These are phyloP conservation scores for Trichopoda pennipes DNA, from an alignment of 2,888 invertebrate genomes.

Conservation along the genomic window DNA sequence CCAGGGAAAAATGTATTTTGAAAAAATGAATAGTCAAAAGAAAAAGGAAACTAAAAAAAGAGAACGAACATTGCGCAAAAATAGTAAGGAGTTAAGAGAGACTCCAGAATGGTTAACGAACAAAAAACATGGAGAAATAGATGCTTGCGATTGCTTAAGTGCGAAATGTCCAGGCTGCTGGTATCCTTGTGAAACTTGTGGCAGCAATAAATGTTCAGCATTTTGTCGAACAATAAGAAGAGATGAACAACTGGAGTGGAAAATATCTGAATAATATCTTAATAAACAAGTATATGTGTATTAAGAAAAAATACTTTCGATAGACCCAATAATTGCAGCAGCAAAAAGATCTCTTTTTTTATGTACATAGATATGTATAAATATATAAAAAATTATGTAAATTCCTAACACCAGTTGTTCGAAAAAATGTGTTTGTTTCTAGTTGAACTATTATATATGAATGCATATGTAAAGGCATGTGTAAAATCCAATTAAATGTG, in stretches of 20 bases:
- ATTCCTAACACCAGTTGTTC: no score
- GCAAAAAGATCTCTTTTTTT: no score
- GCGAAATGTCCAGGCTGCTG: slow-evolving; percentile 66
- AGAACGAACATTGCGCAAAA: slow-evolving; percentile 25
- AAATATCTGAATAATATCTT: neutral
- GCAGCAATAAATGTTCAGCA: slow-evolving; percentile 66
- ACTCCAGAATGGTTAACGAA: slow-evolving; percentile 2
- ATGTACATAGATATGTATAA: no score
- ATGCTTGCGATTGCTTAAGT: slow-evolving; percentile 63
- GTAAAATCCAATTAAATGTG: no score
- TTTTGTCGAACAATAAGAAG: slow-evolving; percentile 61
- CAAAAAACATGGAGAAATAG: slow-evolving; percentile 43
- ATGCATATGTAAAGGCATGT: no score
- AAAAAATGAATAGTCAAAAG: slow-evolving; percentile 22
- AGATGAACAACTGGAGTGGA: slow-evolving; percentile 53
- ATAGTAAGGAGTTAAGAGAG: neutral
- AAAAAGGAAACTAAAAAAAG: slow-evolving; percentile 25
- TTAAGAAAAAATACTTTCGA: no score
- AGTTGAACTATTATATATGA: no score
- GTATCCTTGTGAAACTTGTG: slow-evolving; percentile 67
- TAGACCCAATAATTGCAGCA: no score
- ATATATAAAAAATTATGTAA: no score
- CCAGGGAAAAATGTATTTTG: neutral
- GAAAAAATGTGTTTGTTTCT: no score
- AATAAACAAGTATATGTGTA: neutral